A percentile compares a stretch with the other conserved stretches of the same genome.
Evolutionary conservation across 2,113 vertebrate species (phyloP).

Genomic region (Nyctereutes procyonoides): DNA sequence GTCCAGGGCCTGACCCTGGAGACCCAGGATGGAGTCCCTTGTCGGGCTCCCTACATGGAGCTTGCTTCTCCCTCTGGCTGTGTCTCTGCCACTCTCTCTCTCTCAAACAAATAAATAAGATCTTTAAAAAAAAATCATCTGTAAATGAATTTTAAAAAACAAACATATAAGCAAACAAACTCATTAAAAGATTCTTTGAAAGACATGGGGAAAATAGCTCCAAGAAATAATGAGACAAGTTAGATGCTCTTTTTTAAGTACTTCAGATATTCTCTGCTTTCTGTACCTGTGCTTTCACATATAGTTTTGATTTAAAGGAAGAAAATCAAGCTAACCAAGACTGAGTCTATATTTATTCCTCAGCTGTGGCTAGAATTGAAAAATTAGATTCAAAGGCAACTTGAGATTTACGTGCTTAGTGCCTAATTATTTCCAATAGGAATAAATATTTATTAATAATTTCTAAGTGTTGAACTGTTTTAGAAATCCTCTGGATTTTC

Average conservation of each 20-base stretch:
- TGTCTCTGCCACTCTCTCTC: no score
- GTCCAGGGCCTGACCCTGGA: no score
- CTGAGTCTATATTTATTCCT: neutral
- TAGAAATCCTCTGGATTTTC: constrained; percentile 34
- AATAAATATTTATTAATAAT: constrained; percentile 31
- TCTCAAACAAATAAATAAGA: no score
- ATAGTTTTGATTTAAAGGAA: neutral
- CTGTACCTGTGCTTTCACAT: neutral
- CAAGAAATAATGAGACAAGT: constrained; percentile 5
- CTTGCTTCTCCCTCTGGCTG: no score
- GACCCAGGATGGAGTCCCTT: no score
- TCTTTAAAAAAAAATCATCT: neutral
- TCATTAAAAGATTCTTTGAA: neutral
- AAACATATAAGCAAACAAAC: neutral
- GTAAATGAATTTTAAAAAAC: neutral
- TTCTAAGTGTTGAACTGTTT: neutral
- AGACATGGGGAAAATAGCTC: neutral
- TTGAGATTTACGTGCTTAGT: constrained; percentile 34
- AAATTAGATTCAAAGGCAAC: constrained; percentile 16
- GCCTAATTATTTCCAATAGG: neutral
- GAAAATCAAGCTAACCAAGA: constrained; percentile 4
- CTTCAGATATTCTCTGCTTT: constrained; percentile 38
- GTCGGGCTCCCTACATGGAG: no score
- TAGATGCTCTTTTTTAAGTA: neutral
- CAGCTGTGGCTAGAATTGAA: neutral